phyloP scores from a whole-genome alignment of 2,888 invertebrate species.

The Malachius bipustulatus region DNA sequence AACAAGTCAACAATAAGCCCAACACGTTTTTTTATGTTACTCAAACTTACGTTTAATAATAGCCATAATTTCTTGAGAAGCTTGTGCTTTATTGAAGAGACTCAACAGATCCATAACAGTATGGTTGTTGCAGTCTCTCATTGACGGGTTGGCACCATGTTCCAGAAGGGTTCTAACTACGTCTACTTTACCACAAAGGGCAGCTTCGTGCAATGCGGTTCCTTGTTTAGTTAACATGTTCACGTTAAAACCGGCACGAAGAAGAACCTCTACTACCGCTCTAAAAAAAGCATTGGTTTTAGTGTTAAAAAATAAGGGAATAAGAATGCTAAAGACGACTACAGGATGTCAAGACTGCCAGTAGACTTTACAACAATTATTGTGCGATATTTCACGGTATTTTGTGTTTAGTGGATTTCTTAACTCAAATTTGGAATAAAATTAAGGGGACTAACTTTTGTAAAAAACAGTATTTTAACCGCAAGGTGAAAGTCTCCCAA shows the following conservation, averaged over 20 bases:
- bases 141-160: constrained; percentile 68
- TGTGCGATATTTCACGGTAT: too few species aligned
- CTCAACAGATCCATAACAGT: constrained; percentile 79
- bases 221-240: constrained; percentile 78
- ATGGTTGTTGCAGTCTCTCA: constrained; percentile 65
- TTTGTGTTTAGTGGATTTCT: too few species aligned
- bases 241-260: constrained; percentile 77
- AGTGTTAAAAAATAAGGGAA: not conserved
- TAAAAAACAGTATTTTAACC: too few species aligned
- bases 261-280: constrained; percentile 68
- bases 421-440: too few species aligned
- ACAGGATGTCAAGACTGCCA: too few species aligned
- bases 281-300: constrained; percentile 34
- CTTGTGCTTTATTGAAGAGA: constrained; percentile 73
- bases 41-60: constrained; percentile 71
- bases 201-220: constrained; percentile 88
- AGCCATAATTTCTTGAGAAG: constrained; percentile 74
- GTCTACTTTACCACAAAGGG: constrained; percentile 79
- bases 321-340: not conserved
- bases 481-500: too few species aligned
- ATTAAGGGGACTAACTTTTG: too few species aligned
- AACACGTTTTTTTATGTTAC: too few species aligned
- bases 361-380: too few species aligned
- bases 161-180: constrained; percentile 73
- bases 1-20: not conserved